Conservation (phyloP, 2,113 vertebrate genomes). For the Galbula dea region DNA sequence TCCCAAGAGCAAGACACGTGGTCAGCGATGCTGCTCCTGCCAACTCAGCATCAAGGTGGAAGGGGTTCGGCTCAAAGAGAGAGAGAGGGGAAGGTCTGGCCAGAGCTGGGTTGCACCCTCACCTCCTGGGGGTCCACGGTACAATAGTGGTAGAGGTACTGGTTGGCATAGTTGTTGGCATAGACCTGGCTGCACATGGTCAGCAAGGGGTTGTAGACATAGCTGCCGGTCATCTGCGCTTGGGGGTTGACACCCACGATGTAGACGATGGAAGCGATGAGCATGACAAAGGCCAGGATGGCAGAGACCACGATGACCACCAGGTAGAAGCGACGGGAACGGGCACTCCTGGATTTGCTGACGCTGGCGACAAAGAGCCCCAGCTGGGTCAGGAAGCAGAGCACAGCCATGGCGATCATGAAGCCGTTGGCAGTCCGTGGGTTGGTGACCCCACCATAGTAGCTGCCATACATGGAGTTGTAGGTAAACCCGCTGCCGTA, state of each 20-base stretch:
- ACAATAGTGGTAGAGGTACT: constrained; percentile 88
- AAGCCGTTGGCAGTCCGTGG: constrained; percentile 82
- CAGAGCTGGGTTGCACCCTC: background rate
- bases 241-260: constrained; percentile 86
- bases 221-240: constrained; percentile 79
- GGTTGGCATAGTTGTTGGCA: constrained; percentile 67
- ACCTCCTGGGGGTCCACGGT: constrained; percentile 89
- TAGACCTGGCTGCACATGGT: constrained; percentile 79
- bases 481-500: constrained; percentile 43
- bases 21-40: background rate
- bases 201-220: constrained; percentile 82
- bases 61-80: background rate
- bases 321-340: constrained; percentile 81
- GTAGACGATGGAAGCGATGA: constrained; percentile 85
- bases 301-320: constrained; percentile 73
- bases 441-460: constrained; percentile 77
- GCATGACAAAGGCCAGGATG: constrained; percentile 80
- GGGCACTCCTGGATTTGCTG: constrained; percentile 70
- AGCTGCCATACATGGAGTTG: constrained; percentile 39
- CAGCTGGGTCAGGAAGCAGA: constrained; percentile 80
- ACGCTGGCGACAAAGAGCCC: constrained; percentile 78
- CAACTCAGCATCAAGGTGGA: accelerated
- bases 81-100: too few relatives aligned
- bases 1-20: background rate
- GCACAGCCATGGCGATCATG: constrained; percentile 83